Evolutionary conservation across 2,797 vertebrate species (phyloP).

Genomic region (Neosilurus mollespiculum): DNA sequence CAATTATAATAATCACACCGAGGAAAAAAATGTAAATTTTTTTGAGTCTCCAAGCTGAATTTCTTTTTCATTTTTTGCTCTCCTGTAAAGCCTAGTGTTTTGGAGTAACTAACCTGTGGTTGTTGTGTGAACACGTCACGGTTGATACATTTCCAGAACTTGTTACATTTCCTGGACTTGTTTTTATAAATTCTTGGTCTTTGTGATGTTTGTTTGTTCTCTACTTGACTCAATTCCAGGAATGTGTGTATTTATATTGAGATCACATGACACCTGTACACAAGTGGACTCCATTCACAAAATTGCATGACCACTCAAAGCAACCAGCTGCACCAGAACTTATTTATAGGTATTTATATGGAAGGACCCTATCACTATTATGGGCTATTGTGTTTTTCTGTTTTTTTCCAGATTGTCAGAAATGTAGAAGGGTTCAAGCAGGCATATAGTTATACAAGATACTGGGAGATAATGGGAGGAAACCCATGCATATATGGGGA

Average conservation of each 20-base stretch:
- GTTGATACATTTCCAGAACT: constrained; percentile 1
- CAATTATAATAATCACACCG: neutral
- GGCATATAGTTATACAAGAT: neutral
- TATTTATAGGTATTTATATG: no score
- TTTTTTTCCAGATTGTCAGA: neutral
- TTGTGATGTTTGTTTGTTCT: constrained; percentile 9
- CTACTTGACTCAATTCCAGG: constrained; percentile 2
- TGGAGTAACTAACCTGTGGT: neutral
- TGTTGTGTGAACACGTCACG: neutral
- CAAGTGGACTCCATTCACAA: neutral
- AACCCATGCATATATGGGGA: no score
- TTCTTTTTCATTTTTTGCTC: neutral
- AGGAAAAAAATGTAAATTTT: neutral
- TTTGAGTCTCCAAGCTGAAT: neutral
- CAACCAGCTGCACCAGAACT: neutral
- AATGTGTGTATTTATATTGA: neutral
- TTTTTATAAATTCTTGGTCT: constrained; percentile 1
- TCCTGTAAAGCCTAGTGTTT: neutral
- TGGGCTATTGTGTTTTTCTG: neutral
- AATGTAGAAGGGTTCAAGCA: neutral
- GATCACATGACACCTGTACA: neutral
- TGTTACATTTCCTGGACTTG: constrained; percentile 14
- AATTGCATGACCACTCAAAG: neutral
- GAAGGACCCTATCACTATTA: no score
- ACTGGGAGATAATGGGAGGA: no score